Base-by-base conservation (phyloP, 2,888 invertebrate species). In the Dynastes maya region DNA sequence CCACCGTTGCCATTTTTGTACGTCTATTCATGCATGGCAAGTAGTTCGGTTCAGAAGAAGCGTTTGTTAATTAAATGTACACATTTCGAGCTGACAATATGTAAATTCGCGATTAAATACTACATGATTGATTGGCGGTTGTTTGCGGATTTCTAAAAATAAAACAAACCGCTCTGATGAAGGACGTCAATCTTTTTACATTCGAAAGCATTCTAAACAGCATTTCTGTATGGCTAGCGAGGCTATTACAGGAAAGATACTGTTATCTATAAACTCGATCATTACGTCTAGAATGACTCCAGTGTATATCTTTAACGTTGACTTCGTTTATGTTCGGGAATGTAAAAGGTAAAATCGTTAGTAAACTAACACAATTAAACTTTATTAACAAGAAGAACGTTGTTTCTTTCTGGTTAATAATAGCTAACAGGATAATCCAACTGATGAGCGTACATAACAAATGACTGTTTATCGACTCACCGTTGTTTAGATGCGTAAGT, bases 91-190 rank as follows among this genome's bases (percentile, higher is more conserved):
- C 13, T 11, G 29, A 29, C 13, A 51, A 51, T 68, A 27, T 68
- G 68, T 68, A 68, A 68, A 51, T 68, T 51, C 13, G 63, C 11
- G 51, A 68, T 68, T 68, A 68, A 68, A 68, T 68, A 68, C 13
- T 51, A 68, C 65, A 68, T 67, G 67, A 67, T 68, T 68, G 27
- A 63, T 63, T 63, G 29, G 32, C 63, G 32, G 9, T 51, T 68
- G 68, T 68, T 68, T 51, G 51, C 29, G 68, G 68, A 68, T 51
- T 68, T 68, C 68, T 68, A 68, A 68, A 68, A 51, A 68, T 68
- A 68, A 68, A 53, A 49, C 22, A 29, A 68, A 29, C 49, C 68
- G 51, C 29, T 53, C 27, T 11, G 22, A 55, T 27, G 68, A 68
- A 68, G 49, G 68, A 51, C 68, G 51, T 16, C 68, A 68, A 68